Base-by-base conservation (phyloP, 2,888 invertebrate species). In the Miltochrista miniata region DNA sequence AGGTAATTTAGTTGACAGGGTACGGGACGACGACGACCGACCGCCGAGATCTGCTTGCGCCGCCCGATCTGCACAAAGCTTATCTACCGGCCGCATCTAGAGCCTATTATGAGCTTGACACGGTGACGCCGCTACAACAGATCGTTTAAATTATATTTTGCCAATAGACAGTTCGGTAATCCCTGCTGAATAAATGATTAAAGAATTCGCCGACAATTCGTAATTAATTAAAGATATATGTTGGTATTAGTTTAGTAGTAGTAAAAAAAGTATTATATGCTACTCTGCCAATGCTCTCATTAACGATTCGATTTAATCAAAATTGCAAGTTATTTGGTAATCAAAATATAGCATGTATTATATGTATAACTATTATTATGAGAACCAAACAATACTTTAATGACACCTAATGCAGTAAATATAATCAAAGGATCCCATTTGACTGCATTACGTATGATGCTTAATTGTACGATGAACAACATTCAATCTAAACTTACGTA, bases 1-100 rank as follows among this genome's bases (percentile, higher is more conserved):
- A 75, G 68, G 86, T 87, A 85, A 90, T 89, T 90, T 85, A 87
- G 87, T 83, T 87, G 90, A 90, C 90, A 88, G 77, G 78, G 73
- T 79, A 73, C 68, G 62, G 59, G 67, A 52, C 48, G 47, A 51
- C 42, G 51, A 51, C 42, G 68, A 68, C 70, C 70, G 68, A 67
- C 74, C 71, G 72, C 71, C 66, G 52, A 51, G 55, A 49, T 48
- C 64, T 48, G 63, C 68, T 35, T 35, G 43, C 34, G 43, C 43
- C 43, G 43, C 18, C 61, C 52, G 54, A 59, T 56, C 61, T 41
- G 55, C 64, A 81, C 80, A 83, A 83, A 81, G 83, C 79, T 83
- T 90, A 90, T 91, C 90, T 79, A 64, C 69, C 71, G 72, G 72
- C 75, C 77, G 74, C 83, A 91, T 90, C 90, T 86, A 83, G 70